Evolutionary conservation across 2,113 vertebrate genomes (phyloP).

Genomic region (Ondatra zibethicus): DNA sequence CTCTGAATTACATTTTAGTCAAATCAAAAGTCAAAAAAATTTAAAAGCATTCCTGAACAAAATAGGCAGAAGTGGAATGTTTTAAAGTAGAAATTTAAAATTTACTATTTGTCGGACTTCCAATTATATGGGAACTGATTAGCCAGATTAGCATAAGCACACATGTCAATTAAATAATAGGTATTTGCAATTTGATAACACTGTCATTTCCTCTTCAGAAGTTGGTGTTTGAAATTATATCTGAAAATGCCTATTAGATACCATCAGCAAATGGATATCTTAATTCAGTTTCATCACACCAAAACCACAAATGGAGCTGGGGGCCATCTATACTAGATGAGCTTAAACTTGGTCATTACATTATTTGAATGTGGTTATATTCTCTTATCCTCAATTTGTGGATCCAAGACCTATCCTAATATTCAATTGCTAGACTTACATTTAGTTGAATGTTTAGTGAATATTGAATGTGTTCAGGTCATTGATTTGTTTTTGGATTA

Average conservation of each 20-base stretch:
- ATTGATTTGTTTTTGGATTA: neutral
- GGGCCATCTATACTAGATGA: too few relatives aligned
- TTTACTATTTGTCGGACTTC: neutral
- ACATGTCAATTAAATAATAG: constrained; percentile 26
- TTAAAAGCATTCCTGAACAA: neutral
- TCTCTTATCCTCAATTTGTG: neutral
- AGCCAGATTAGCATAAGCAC: neutral
- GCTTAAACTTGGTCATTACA: neutral
- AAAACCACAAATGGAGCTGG: neutral
- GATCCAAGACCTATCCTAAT: neutral
- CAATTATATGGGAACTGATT: neutral
- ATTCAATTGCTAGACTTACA: neutral
- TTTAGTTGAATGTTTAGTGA: neutral
- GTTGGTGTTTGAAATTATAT: neutral
- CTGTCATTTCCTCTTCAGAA: neutral
- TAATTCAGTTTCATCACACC: neutral
- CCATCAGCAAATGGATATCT: neutral
- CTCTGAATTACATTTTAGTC: neutral
- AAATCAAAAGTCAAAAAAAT: constrained; percentile 3
- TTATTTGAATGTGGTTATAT: neutral
- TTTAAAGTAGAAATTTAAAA: neutral
- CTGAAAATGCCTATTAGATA: neutral
- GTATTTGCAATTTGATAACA: neutral
- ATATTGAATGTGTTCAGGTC: neutral
- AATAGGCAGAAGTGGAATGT: neutral